phyloP scores from a whole-genome alignment of 2,113 vertebrate genomes.

The Cololabis saira region DNA sequence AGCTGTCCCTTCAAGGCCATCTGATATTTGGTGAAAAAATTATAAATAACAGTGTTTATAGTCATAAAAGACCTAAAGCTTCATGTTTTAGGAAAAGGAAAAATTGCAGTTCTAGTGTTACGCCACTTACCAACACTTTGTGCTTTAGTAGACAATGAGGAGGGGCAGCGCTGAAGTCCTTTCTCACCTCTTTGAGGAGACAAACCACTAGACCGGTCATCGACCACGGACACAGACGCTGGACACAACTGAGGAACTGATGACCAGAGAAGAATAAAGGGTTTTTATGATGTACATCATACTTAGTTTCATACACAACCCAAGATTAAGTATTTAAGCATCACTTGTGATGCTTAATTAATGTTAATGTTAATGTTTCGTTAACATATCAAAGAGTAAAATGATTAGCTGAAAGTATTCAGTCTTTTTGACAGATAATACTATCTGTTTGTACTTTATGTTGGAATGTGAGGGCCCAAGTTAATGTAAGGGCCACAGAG shows the following conservation, averaged over 20 bases:
- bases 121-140: conserved; percentile 79
- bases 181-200: conserved; percentile 80
- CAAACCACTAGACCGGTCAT: conserved; percentile 79
- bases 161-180: conserved; percentile 85
- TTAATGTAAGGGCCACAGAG: too few species aligned
- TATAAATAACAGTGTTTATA: background rate
- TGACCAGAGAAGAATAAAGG: background rate
- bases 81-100: background rate
- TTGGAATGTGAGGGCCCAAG: too few species aligned
- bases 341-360: too few species aligned
- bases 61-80: background rate
- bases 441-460: too few species aligned
- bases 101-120: background rate
- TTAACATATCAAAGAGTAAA: too few species aligned
- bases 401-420: too few species aligned
- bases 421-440: too few species aligned
- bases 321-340: too few species aligned
- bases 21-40: conserved; percentile 20
- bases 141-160: conserved; percentile 83
- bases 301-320: too few species aligned
- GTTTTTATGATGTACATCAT: too few species aligned
- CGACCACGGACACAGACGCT: conserved; percentile 81
- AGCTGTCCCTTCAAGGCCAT: conserved; percentile 79
- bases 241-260: conserved; percentile 79
- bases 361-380: too few species aligned